These are phyloP conservation scores for Dinomys branickii DNA, from an alignment of 2,113 vertebrate genomes.

Conservation along the genomic window DNA sequence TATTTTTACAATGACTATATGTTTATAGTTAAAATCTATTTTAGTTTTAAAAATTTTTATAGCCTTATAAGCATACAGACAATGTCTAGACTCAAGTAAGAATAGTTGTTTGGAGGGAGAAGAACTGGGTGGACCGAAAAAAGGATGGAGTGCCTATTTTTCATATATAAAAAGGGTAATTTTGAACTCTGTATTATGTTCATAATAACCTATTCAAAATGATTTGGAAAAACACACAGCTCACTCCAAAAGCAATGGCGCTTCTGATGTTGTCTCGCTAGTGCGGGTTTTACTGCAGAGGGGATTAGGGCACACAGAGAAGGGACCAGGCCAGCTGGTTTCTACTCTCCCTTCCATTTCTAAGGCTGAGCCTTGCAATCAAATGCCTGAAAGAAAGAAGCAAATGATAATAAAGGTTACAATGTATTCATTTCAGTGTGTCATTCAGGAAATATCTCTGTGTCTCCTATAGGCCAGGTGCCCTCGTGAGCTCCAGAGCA, in stretches of 20 bases:
- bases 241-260: not conserved
- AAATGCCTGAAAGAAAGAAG: not conserved
- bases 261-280: not conserved
- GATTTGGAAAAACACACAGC: not conserved
- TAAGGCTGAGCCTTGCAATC: not conserved
- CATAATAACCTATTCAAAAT: not conserved
- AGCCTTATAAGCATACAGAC: not conserved
- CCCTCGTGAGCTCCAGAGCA: not conserved
- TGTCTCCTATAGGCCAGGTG: not conserved
- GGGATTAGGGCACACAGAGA: not conserved
- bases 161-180: not conserved
- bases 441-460: not conserved
- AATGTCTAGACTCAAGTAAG: not conserved
- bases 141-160: not conserved
- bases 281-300: not conserved
- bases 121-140: not conserved
- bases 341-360: not conserved
- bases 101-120: not conserved
- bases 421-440: not conserved
- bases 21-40: not conserved
- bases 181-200: not conserved
- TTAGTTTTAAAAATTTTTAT: not conserved
- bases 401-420: not conserved
- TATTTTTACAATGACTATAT: constrained; percentile 8
- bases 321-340: not conserved